Conservation (phyloP, 2,113 vertebrate genomes). For the Syngnathus floridae region DNA sequence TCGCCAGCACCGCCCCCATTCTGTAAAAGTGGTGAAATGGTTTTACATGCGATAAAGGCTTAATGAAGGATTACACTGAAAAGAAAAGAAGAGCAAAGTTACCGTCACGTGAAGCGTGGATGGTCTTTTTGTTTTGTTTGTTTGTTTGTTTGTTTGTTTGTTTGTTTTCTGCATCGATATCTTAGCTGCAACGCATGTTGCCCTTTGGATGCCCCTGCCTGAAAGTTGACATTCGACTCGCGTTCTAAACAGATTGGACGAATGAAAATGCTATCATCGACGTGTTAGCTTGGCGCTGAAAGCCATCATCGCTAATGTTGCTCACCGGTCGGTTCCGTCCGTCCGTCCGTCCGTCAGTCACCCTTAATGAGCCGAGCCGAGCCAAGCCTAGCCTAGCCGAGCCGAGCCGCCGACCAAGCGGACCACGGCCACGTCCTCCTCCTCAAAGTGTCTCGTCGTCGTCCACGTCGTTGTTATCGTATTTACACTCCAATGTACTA, state of each 20-base stretch:
- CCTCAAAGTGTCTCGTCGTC: slow-evolving; percentile 50
- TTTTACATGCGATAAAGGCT: not conserved
- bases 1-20: not conserved
- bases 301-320: not conserved
- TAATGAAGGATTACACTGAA: not conserved
- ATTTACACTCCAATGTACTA: slow-evolving; percentile 65
- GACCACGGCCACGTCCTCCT: not conserved
- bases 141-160: not conserved
- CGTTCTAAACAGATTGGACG: not conserved
- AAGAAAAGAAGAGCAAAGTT: too few species aligned
- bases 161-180: too few species aligned
- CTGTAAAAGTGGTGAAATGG: not conserved
- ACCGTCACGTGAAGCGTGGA: not conserved
- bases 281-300: not conserved
- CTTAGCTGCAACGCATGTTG: not conserved
- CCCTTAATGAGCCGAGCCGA: not conserved
- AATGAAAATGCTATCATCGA: not conserved
- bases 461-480: slow-evolving; percentile 32
- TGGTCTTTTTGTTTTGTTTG: not conserved
- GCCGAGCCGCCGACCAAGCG: not conserved
- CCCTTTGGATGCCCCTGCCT: not conserved
- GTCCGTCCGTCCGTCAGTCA: too few species aligned
- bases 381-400: too few species aligned
- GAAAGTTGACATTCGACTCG: not conserved
- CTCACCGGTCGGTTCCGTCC: too few species aligned